Percentiles rank a stretch among this genome's conserved stretches.
These are phyloP conservation scores for Mycteria americana DNA, from an alignment of 2,797 vertebrate genomes.

Conservation along the genomic window DNA sequence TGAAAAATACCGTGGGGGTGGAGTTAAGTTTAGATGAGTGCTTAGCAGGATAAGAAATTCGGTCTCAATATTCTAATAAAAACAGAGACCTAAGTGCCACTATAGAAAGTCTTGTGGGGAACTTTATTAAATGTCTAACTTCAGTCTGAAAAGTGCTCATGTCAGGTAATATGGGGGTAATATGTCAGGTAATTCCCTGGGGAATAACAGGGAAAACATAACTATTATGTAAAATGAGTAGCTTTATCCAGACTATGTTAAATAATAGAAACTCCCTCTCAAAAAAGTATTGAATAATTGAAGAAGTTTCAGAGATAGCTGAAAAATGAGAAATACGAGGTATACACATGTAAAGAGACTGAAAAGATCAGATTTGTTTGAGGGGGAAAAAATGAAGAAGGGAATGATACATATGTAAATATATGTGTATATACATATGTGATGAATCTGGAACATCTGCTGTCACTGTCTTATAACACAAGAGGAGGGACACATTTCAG, in stretches of 20 bases:
- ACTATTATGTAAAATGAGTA: not conserved
- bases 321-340: not conserved
- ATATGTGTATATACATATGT: not conserved
- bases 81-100: not conserved
- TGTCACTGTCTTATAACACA: not conserved
- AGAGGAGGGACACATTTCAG: not conserved
- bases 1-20: accelerated
- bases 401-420: not conserved
- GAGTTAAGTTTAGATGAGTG: not conserved
- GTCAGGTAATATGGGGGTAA: not conserved
- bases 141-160: not conserved
- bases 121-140: not conserved
- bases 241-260: not conserved
- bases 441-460: not conserved
- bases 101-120: not conserved
- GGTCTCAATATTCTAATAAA: not conserved
- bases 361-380: not conserved
- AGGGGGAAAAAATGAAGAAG: not conserved
- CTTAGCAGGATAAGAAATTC: not conserved
- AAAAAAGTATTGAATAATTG: not conserved
- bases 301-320: not conserved
- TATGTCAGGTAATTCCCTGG: too few relatives aligned
- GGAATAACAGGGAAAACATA: not conserved
- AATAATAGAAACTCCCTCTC: not conserved
- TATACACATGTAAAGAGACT: not conserved